phyloP scores from a whole-genome alignment of 2,113 vertebrate species.

The Glaucidium brasilianum region DNA sequence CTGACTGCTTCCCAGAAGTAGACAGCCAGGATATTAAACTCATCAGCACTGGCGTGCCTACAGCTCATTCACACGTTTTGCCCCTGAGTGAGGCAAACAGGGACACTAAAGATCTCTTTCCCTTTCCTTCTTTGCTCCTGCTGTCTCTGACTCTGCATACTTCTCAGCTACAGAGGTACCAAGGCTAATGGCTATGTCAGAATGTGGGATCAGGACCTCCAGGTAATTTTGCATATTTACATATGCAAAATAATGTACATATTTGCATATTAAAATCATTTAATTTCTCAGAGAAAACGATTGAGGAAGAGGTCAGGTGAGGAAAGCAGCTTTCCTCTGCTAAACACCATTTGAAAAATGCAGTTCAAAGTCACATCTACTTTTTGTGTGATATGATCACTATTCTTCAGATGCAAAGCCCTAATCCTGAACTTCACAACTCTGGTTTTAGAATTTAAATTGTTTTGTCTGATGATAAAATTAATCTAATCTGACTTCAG shows the following conservation, averaged over 20 bases:
- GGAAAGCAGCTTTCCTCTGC: not conserved
- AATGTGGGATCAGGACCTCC: not conserved
- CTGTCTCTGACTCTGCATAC: not conserved
- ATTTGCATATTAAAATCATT: not conserved
- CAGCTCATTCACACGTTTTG: not conserved
- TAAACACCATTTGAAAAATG: not conserved
- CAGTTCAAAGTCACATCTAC: not conserved
- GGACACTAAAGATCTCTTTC: not conserved
- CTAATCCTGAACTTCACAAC: not conserved
- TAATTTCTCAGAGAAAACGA: not conserved
- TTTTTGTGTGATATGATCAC: conserved; percentile 15
- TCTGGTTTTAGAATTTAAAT: not conserved
- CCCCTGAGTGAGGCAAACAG: not conserved
- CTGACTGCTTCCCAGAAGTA: not conserved
- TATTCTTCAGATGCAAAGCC: conserved; percentile 5
- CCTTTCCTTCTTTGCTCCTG: not conserved
- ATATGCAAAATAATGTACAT: too few relatives aligned
- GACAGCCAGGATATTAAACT: not conserved
- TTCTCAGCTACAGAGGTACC: not conserved
- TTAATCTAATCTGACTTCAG: not conserved
- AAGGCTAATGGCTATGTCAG: not conserved
- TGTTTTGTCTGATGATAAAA: not conserved
- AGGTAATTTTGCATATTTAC: not conserved
- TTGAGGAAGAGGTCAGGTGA: conserved; percentile 9
- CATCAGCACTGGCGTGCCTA: not conserved